Evolutionary conservation across 2,888 invertebrate species (phyloP).

Genomic region (Dysmachus trigonus): DNA sequence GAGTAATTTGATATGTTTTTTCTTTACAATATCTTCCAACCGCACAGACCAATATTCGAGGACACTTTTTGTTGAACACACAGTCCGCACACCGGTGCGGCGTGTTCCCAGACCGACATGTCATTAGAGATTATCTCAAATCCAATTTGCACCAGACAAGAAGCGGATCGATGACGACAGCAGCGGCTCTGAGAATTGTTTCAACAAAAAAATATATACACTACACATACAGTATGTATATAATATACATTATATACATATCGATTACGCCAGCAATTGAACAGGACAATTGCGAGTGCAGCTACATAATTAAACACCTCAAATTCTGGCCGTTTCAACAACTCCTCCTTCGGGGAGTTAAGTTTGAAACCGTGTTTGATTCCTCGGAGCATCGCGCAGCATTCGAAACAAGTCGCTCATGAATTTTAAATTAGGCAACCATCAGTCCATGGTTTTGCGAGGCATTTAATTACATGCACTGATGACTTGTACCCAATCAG

Average conservation of each 20-base stretch:
- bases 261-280: background rate
- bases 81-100: background rate
- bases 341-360: background rate
- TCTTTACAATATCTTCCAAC: background rate
- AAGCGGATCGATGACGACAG: background rate
- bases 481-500: background rate
- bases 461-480: background rate
- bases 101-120: constrained; percentile 7
- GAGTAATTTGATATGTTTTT: constrained; percentile 39
- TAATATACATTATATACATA: background rate
- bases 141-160: constrained; percentile 28
- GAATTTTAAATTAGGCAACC: background rate
- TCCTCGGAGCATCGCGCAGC: background rate
- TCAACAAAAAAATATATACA: background rate
- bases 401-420: background rate
- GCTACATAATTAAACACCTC: background rate
- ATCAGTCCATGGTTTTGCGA: background rate
- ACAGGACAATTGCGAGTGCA: background rate
- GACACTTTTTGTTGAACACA: constrained; percentile 9
- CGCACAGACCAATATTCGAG: constrained; percentile 34
- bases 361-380: background rate
- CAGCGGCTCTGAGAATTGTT: background rate
- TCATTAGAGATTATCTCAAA: constrained; percentile 41
- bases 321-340: background rate
- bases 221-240: background rate